Base-by-base conservation (phyloP, 2,113 vertebrate species). In the Nanger granti region DNA sequence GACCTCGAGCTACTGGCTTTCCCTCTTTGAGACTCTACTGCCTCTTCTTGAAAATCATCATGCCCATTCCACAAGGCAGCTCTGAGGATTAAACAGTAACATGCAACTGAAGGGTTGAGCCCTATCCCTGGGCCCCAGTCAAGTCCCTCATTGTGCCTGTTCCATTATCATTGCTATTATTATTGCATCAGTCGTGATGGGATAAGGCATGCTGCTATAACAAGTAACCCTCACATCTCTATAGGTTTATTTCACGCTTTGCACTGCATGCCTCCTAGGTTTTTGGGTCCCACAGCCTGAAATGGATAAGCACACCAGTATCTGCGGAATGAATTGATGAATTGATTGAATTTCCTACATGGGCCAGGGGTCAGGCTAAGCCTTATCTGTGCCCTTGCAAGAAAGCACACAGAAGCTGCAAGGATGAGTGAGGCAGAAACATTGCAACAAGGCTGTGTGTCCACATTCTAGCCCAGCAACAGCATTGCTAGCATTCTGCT, bases 381-480 rank as follows among this genome's bases (percentile, higher is more conserved):
- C 13, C 37, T 76, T 37, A 4, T 22, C 90, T 5, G 34, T 7
- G 73, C 89, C 22, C n/a, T 7, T 7, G 26, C 22, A 47, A 54
- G 88, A 44, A 62, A 80, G 22, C 7, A 64, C 37, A 7, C 37
- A 17, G 54, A 14, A 8, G 5, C 41, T 8, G 5, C 34, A 2
- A 14, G 10, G 31, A 11, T 34, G 1, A 5, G 26, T 11, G 34
- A 0, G 8, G 76, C 1, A n/a, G 52, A 66, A 69, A 41, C 3
- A 0, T 3, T 1, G 29, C 34, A 8, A 2, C 34, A 1, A 6
- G 0, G 41, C 54, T 49, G 4, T 17, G 1, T 49, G n/a, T 17
- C 92, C 41, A 82, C 55, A 4, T 8, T 8, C 59, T 31, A 2
- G 7, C 26, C 7, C 10, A 1, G 17, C 2, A 8, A 7, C 0